Evolutionary conservation across 2,797 vertebrate species (phyloP).

Genomic region (Ctenopoma multispine): DNA sequence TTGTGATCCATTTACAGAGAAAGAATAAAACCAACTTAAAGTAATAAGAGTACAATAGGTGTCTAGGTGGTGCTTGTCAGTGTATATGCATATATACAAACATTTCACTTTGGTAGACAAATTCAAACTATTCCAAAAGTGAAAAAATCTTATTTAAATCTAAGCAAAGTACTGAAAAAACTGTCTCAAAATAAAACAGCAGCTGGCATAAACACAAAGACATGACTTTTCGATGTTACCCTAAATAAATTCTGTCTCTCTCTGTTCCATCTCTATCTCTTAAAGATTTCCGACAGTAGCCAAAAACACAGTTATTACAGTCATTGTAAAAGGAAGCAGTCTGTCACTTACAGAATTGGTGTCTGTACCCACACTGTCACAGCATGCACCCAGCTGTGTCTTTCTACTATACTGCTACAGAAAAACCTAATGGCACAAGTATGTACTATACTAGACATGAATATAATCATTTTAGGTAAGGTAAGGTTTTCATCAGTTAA

Average conservation of each 20-base stretch:
- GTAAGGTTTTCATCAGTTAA: neutral
- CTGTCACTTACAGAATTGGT: slow-evolving; percentile 6
- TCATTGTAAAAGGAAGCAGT: slow-evolving; percentile 13
- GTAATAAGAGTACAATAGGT: too few species aligned
- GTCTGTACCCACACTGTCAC: slow-evolving; percentile 2
- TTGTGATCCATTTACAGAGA: too few species aligned
- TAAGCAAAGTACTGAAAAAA: neutral
- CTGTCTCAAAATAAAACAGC: neutral
- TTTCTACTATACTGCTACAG: neutral
- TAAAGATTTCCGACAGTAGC: neutral
- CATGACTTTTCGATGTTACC: neutral
- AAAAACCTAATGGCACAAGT: neutral
- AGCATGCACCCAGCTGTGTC: slow-evolving; percentile 4
- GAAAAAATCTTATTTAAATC: too few species aligned
- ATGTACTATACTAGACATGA: neutral
- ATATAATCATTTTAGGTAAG: neutral
- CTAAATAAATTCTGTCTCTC: neutral
- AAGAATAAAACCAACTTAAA: too few species aligned
- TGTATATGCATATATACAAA: neutral
- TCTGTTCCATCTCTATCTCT: neutral
- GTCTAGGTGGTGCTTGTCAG: too few species aligned
- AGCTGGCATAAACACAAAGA: slow-evolving; percentile 5
- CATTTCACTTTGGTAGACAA: neutral
- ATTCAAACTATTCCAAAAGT: neutral
- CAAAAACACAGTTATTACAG: slow-evolving; percentile 18